Percentiles rank a stretch among this genome's conserved stretches.
These are phyloP conservation scores for Venturia canescens DNA, from an alignment of 1,140 invertebrate species.

Conservation along the genomic window DNA sequence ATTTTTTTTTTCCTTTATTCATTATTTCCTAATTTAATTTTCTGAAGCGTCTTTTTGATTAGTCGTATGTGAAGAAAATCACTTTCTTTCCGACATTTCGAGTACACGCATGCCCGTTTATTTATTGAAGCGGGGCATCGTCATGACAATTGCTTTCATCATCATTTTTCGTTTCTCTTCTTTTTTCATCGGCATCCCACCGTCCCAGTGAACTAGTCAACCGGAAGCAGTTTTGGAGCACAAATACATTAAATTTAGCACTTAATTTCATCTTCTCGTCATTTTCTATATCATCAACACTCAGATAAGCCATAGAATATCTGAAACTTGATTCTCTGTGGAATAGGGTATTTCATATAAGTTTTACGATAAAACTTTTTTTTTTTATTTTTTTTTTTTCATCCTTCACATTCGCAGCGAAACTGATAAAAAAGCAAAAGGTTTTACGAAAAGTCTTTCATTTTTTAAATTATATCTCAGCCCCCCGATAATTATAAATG, in stretches of 20 bases:
- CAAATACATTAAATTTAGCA: conserved; percentile 69
- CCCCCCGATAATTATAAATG: background rate
- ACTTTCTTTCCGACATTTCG: background rate
- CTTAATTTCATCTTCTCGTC: conserved; percentile 56
- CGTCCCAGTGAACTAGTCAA: conserved; percentile 73
- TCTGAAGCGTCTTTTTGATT: background rate
- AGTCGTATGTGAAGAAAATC: conserved; percentile 2
- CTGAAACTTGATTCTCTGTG: background rate
- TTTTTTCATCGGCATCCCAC: conserved; percentile 63
- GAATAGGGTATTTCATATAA: background rate
- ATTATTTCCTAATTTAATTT: background rate
- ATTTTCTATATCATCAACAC: conserved; percentile 23
- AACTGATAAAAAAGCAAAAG: background rate
- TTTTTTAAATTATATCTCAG: background rate
- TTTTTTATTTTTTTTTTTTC: background rate
- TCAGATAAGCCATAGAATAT: conserved; percentile 3
- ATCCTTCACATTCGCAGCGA: background rate
- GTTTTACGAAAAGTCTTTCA: background rate
- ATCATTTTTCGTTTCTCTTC: conserved; percentile 52
- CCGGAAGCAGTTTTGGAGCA: conserved; percentile 70
- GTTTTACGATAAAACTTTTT: background rate
- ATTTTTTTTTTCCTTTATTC: background rate
- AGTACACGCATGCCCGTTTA: conserved; percentile 64
- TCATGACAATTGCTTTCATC: conserved; percentile 71
- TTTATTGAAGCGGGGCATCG: conserved; percentile 71